phyloP scores from a whole-genome alignment of 2,888 invertebrate genomes.

The Acrocyrtus sp. region DNA sequence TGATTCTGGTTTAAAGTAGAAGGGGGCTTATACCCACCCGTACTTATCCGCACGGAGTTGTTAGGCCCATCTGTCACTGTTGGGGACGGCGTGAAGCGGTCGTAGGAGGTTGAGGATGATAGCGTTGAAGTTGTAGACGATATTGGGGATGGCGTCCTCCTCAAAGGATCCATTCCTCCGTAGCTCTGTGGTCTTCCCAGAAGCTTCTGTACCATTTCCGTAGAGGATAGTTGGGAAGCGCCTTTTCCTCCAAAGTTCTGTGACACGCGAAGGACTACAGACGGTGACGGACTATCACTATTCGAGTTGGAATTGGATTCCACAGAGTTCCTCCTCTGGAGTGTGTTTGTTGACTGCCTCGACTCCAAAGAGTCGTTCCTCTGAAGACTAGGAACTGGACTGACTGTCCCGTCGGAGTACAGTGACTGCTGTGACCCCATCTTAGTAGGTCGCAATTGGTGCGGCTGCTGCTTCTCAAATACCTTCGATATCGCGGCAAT shows the following conservation, averaged over 20 bases:
- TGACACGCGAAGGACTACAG: conserved; percentile 36
- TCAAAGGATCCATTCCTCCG: conserved; percentile 45
- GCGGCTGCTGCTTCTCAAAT: conserved; percentile 61
- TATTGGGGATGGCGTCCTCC: conserved; percentile 58
- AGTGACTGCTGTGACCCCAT: conserved; percentile 43
- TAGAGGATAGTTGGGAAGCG: conserved; percentile 37
- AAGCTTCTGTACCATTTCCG: conserved; percentile 60
- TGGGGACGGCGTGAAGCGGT: conserved; percentile 52
- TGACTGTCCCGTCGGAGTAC: conserved; percentile 37
- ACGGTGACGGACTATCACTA: conserved; percentile 43
- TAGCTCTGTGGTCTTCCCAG: conserved; percentile 51
- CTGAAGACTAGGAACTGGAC: conserved; percentile 44
- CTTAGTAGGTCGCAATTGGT: too few species aligned
- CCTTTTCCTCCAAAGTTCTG: conserved; percentile 28
- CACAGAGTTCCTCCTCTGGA: conserved; percentile 32
- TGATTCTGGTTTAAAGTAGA: not conserved
- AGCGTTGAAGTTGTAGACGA: conserved; percentile 55
- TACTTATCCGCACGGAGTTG: conserved; percentile 46
- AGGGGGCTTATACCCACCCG: conserved; percentile 28
- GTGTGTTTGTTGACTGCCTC: conserved; percentile 5
- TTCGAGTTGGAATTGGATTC: conserved; percentile 46
- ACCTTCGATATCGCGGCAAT: conserved; percentile 63
- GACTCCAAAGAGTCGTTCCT: conserved; percentile 44
- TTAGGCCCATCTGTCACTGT: conserved; percentile 48
- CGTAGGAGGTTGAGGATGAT: conserved; percentile 49